Conservation (phyloP, 23 tunicate genomes). For the Diplosoma virens region DNA sequence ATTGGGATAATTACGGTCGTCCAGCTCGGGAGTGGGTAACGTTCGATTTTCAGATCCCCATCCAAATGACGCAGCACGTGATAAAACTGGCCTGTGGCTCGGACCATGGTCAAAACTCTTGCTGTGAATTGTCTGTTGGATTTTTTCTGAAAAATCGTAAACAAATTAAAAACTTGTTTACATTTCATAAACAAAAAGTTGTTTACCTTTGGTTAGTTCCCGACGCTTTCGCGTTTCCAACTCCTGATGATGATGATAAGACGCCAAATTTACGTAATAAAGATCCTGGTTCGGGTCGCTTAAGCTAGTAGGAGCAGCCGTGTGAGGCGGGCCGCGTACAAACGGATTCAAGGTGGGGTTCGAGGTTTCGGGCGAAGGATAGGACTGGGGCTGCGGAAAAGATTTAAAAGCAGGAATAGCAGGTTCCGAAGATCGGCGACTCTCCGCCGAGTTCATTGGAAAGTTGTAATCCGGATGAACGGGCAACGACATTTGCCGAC, state of each 20-base stretch:
- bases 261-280: conserved; percentile 61
- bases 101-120: background rate
- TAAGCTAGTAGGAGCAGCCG: background rate
- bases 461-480: background rate
- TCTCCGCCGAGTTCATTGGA: conserved; percentile 15
- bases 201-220: conserved; percentile 72
- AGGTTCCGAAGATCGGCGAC: conserved; percentile 71
- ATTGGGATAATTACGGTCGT: no score
- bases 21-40: conserved; percentile 22
- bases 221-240: conserved; percentile 70
- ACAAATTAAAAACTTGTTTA: no score
- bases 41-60: background rate
- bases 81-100: background rate
- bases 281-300: conserved; percentile 39
- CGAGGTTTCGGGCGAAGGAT: conserved; percentile 30
- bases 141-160: conserved; percentile 32
- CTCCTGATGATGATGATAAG: conserved; percentile 75
- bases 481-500: conserved; percentile 81
- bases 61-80: conserved; percentile 27
- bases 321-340: conserved; percentile 2
- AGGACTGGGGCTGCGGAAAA: conserved; percentile 33
- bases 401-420: conserved; percentile 38
- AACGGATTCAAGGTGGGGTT: conserved; percentile 5
- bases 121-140: conserved; percentile 36
- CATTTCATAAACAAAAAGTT: background rate